phyloP scores from a whole-genome alignment of 1,140 invertebrate species.

The Nixonia krombeini region DNA sequence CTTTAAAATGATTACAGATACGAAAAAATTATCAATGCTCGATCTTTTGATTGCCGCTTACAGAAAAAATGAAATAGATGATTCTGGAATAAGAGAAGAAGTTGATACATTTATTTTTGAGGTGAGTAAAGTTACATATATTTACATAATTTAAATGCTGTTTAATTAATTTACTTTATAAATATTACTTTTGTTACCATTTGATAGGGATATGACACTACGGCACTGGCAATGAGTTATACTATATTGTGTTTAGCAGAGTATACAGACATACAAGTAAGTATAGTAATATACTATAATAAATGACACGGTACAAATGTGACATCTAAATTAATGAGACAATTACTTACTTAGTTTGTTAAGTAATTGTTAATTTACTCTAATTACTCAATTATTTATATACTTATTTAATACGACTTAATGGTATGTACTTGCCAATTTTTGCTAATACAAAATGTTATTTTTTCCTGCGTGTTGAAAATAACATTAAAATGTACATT shows the following conservation, averaged over 20 bases:
- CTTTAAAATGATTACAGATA: slow-evolving; percentile 22
- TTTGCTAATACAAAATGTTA: too few species aligned
- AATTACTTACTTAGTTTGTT: too few species aligned
- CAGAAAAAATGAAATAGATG: slow-evolving; percentile 33
- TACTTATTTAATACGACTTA: too few species aligned
- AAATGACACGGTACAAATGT: too few species aligned
- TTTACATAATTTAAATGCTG: neutral
- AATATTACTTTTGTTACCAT: neutral
- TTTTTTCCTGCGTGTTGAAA: too few species aligned
- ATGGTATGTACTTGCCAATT: too few species aligned
- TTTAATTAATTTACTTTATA: slow-evolving; percentile 14
- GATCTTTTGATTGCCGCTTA: slow-evolving; percentile 34
- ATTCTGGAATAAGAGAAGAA: slow-evolving; percentile 36
- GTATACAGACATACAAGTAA: slow-evolving; percentile 28
- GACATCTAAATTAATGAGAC: too few species aligned
- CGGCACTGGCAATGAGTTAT: slow-evolving; percentile 16
- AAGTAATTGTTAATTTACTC: too few species aligned
- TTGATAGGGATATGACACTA: slow-evolving; percentile 32
- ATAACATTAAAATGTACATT: too few species aligned
- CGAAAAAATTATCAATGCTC: slow-evolving; percentile 31
- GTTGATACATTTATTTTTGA: slow-evolving; percentile 44
- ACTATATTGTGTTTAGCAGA: slow-evolving; percentile 28
- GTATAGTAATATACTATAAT: too few species aligned
- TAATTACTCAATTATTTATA: too few species aligned
- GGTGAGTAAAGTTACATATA: slow-evolving; percentile 4